Base-by-base conservation (phyloP, 2,797 vertebrate genomes). In the Pagetopsis macropterus region DNA sequence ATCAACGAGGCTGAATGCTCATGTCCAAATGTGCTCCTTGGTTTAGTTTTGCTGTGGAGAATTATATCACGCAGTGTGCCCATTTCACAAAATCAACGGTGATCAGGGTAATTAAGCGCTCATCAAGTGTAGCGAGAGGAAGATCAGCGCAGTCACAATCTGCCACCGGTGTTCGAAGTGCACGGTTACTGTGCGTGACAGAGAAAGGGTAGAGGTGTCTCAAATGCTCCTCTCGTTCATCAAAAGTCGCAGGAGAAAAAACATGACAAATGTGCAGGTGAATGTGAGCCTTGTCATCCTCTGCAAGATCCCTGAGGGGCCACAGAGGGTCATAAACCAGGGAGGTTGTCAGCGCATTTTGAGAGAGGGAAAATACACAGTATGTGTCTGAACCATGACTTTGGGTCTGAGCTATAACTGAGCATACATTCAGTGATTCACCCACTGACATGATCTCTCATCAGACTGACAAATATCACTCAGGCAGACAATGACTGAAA, bases 231-330 rank as follows among this genome's bases (percentile, higher is more conserved):
- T 14, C 70, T 78, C 84, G 67, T 89, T 89, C 82, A 81, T 91
- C 84, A 91, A 72, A 90, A 67, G 71, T 73, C 73, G 58, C 55
- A 68, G 70, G 52, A 17, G 68, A 62, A 64, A 75, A 78, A 82
- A 78, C 44, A 75, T 76, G 82, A 87, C 79, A 73, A 83, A 88
- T 85, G 82, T 45, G 11, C 6, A 49, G 62, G 56, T 45, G 44
- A 65, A 43, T 13, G 69, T 63, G 33, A 37, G 33, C 51, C 40
- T 73, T 52, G 49, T 64, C 65, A 54, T 71, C 54, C 58, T 78
- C 52, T 5, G 33, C 52, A 9, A 40, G 72, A 59, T 78, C 73
- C 72, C 81, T 2, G 0, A 27, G 65, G 33, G 64, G 59, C 45
- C 45, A 21, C 3, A 9, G 9, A 16, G 46, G 79, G 84, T 83